phyloP scores from a whole-genome alignment of 2,797 vertebrate genomes.

The Dermochelys coriacea region DNA sequence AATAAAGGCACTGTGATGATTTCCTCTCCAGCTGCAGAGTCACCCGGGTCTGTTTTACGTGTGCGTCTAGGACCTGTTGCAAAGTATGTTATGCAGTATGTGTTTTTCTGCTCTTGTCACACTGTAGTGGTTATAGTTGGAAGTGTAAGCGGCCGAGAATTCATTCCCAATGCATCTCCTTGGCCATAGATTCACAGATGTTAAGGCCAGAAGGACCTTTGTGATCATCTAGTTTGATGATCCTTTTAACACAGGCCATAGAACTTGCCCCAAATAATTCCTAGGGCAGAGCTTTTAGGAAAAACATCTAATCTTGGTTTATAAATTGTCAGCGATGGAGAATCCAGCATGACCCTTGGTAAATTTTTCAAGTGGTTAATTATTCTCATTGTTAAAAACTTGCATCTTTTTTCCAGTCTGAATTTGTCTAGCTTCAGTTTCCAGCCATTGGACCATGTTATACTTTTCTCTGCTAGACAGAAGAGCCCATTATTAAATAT shows the following conservation, averaged over 20 bases:
- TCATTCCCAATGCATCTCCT: not conserved
- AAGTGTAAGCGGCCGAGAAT: not conserved
- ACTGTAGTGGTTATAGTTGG: not conserved
- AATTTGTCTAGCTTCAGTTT: not conserved
- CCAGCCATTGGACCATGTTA: too few relatives aligned
- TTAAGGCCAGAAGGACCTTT: not conserved
- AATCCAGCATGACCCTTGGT: not conserved
- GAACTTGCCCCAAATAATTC: not conserved
- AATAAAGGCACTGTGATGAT: not conserved
- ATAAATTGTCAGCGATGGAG: not conserved
- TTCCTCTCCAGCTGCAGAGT: not conserved
- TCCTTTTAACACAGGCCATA: too few relatives aligned
- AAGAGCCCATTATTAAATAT: not conserved
- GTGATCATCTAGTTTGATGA: not conserved
- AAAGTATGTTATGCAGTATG: not conserved
- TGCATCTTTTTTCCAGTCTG: not conserved
- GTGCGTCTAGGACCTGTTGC: not conserved
- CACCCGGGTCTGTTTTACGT: not conserved
- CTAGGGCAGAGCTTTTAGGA: not conserved
- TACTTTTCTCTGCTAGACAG: not conserved
- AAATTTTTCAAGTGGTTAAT: not conserved
- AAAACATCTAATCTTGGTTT: not conserved
- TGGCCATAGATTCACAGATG: not conserved
- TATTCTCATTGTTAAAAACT: not conserved
- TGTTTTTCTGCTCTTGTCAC: not conserved